These are phyloP conservation scores for Carduelis carduelis DNA, from an alignment of 2,797 vertebrate species.

Conservation along the genomic window DNA sequence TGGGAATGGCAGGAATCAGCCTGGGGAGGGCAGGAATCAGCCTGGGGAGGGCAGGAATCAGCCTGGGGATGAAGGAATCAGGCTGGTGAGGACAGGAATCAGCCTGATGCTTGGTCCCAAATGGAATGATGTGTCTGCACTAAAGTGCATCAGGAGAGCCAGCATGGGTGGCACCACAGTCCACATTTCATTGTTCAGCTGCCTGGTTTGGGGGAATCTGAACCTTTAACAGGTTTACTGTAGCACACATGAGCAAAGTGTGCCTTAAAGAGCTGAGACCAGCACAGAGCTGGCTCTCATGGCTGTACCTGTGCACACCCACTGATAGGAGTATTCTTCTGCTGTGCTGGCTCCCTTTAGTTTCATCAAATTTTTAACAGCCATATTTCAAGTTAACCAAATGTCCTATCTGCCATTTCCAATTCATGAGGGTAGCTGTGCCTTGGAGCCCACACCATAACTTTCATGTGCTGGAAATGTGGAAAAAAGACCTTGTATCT, in stretches of 20 bases:
- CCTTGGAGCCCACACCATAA: background rate
- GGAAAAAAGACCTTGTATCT: background rate
- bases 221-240: background rate
- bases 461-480: background rate
- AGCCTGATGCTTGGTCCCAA: background rate
- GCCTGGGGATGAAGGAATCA: too few species aligned
- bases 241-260: background rate
- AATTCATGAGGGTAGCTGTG: background rate
- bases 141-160: background rate
- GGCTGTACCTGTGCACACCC: background rate
- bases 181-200: background rate
- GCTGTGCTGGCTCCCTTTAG: background rate
- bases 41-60: accelerated
- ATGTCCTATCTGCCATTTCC: background rate
- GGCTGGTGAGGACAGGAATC: too few species aligned
- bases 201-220: background rate
- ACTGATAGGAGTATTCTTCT: background rate
- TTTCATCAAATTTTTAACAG: background rate
- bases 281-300: background rate
- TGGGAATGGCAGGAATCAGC: accelerated
- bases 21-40: background rate
- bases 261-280: background rate
- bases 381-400: background rate
- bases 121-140: background rate
- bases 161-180: background rate